Base-by-base conservation (phyloP, 2,888 invertebrate species). In the Trisateles emortualis region DNA sequence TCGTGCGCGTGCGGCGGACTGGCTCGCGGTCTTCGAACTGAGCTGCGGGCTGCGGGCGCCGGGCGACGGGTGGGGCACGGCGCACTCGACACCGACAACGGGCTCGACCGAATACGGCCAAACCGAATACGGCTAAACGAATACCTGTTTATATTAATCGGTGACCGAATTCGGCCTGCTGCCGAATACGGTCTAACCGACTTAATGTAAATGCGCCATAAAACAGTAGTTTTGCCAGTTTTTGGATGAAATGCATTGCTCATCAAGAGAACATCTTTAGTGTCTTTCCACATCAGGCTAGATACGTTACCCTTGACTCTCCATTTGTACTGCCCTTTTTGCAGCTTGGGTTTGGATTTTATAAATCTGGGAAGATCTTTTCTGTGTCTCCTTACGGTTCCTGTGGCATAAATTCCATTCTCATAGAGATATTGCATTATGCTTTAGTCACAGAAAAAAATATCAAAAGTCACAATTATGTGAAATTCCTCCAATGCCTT, bases 191-290 rank as follows among this genome's bases (percentile, higher is more conserved):
- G 1, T 24, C 24, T 24, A 24, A 24, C 24, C 24, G 24, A 1
- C 24, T n/a, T 24, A 24, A 24, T 24, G 24, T 24, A 24, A 24
- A 24, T 24, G 24, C 24, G 24, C 42, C 64, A 56, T 4, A 8
- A 1, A 9, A 44, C 48, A 17, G 26, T 67, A 1, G 58, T 67
- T 52, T 45, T 33, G 29, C 47, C 42, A 1, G 51, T 40, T 53
- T 66, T 68, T 29, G 69, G 70, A 54, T 74, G 67, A 50, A 71
- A 73, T 19, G 73, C 70, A 43, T 54, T 74, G 29, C 58, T 67
- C 38, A 76, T 39, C 6, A 76, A 14, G 26, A 54, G 11, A 5
- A 65, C 65, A 5, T 70, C 61, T 64, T 73, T 68, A 8, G 63
- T 73, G 47, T 74, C 72, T 51, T 67, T 52, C 73, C 73, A 76